A percentile compares a stretch with the other conserved stretches of the same genome.
Conservation (phyloP, 2,113 vertebrate species). For the Capricornis sumatraensis region DNA sequence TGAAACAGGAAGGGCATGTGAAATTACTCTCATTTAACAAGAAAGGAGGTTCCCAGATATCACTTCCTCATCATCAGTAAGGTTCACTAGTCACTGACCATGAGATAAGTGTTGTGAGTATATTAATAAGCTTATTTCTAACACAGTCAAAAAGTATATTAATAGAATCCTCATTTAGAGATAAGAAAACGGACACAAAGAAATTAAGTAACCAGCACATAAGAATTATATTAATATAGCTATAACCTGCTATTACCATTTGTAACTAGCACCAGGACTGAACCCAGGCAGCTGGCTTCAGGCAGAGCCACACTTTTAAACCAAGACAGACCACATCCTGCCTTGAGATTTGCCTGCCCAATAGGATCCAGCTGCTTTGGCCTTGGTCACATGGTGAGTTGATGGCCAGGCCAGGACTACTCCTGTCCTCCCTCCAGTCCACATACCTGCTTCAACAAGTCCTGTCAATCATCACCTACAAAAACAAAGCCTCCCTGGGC, state of each 20-base stretch:
- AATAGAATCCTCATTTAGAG: not conserved
- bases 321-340: not conserved
- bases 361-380: accelerated
- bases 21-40: not conserved
- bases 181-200: not conserved
- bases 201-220: not conserved
- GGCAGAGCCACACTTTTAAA: not conserved
- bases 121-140: not conserved
- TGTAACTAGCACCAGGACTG: not conserved
- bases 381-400: not conserved
- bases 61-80: accelerated
- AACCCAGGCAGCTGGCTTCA: not conserved
- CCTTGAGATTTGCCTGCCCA: not conserved
- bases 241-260: not conserved
- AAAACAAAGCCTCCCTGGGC: not conserved
- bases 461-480: not conserved
- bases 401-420: not conserved
- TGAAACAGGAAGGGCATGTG: not conserved
- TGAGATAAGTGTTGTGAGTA: not conserved
- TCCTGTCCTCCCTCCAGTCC: not conserved
- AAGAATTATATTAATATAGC: not conserved
- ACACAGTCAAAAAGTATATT: not conserved
- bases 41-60: not conserved
- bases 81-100: not conserved
- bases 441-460: too few relatives aligned